These are phyloP conservation scores for Nemurella pictetii DNA, from an alignment of 2,888 invertebrate species.

Conservation along the genomic window DNA sequence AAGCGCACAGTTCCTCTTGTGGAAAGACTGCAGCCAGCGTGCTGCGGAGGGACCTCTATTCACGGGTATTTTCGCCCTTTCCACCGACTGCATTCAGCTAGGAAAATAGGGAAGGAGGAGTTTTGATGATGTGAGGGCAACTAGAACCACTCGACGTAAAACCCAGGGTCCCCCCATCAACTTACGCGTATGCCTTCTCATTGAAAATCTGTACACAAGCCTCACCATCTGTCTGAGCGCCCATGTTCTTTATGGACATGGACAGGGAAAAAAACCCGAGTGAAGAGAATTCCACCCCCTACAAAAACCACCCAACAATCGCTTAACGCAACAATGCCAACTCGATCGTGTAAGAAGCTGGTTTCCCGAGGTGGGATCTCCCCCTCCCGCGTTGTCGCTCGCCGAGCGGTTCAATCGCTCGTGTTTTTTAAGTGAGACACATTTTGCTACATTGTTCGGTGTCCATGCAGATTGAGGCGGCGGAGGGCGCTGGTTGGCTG, in stretches of 20 bases:
- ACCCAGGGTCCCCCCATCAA: conserved; percentile 25
- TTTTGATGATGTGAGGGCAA: conserved; percentile 31
- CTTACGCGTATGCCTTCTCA: conserved; percentile 16
- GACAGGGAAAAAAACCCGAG: background rate
- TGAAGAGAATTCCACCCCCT: conserved; percentile 28
- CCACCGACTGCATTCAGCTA: conserved; percentile 28
- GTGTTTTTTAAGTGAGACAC: conserved; percentile 23
- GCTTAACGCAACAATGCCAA: conserved; percentile 29
- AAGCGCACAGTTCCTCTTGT: conserved; percentile 18
- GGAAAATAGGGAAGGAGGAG: conserved; percentile 31
- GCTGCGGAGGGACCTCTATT: conserved; percentile 2
- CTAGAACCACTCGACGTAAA: conserved; percentile 31
- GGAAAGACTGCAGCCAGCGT: background rate
- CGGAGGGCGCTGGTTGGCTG: conserved; percentile 36
- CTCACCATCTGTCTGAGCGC: conserved; percentile 27
- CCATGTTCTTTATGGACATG: conserved; percentile 10
- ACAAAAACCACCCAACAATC: conserved; percentile 31
- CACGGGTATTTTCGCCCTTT: conserved; percentile 23
- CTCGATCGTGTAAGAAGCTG: conserved; percentile 9
- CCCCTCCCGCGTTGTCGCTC: background rate
- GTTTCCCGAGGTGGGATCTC: background rate
- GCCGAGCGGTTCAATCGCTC: background rate
- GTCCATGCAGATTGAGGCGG: conserved; percentile 35
- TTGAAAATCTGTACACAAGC: conserved; percentile 31
- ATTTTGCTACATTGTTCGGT: conserved; percentile 36